A percentile compares a stretch with the other conserved stretches of the same genome.
Evolutionary conservation across 2,888 invertebrate genomes (phyloP).

Genomic region (Axea sp.): DNA sequence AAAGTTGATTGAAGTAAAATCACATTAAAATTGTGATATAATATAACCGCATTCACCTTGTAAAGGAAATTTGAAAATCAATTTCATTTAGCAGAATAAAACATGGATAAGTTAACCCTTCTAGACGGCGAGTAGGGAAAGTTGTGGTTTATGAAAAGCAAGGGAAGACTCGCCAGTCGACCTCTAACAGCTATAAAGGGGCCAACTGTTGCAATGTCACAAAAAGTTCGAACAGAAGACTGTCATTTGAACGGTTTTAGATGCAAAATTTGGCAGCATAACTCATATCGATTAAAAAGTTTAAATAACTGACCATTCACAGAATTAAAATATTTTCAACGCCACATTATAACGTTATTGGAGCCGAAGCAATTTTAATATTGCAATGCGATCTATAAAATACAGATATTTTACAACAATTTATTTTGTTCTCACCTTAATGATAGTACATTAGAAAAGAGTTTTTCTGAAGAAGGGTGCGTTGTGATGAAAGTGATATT

Average conservation of each 20-base stretch:
- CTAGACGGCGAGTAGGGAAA: slow-evolving; percentile 46
- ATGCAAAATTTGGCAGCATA: slow-evolving; percentile 42
- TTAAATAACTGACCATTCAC: background rate
- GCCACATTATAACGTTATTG: background rate
- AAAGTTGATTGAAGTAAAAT: no score
- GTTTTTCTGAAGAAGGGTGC: slow-evolving; percentile 17
- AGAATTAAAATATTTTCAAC: slow-evolving; percentile 2
- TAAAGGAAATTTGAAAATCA: no score
- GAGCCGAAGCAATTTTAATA: slow-evolving; percentile 31
- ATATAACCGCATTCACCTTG: no score
- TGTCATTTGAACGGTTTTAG: slow-evolving; percentile 60
- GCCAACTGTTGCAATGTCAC: slow-evolving; percentile 76
- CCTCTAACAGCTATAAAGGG: slow-evolving; percentile 70
- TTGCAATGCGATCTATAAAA: slow-evolving; percentile 29
- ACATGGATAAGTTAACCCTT: slow-evolving; percentile 52
- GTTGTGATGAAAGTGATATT: background rate
- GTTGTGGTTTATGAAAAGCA: slow-evolving; percentile 71
- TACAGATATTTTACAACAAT: slow-evolving; percentile 20
- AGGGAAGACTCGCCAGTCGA: slow-evolving; percentile 65
- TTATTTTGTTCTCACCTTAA: background rate
- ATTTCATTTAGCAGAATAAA: no score
- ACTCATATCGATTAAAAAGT: slow-evolving; percentile 8
- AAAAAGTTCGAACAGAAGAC: slow-evolving; percentile 71
- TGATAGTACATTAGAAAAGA: slow-evolving; percentile 28
- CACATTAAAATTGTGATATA: no score